Evolutionary conservation across 2,888 invertebrate species (phyloP), one percentile per base, ranked within the genome.

Genomic region (Druceiella hillmani): DNA sequence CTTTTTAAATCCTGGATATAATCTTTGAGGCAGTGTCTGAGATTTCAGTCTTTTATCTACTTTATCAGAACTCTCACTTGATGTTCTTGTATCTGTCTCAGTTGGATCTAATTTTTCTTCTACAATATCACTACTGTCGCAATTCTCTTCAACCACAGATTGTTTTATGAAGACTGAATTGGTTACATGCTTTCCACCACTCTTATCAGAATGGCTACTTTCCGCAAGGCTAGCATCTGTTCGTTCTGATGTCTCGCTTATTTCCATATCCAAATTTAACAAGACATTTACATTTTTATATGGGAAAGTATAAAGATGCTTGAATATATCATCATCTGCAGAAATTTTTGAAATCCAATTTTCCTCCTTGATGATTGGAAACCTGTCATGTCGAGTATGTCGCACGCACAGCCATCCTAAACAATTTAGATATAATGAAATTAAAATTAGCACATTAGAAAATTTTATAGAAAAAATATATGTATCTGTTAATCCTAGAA

Each of bases 331-430:
- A 10, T 73, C 69, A 11, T 67, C 66, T 2, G 66, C 57, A 17
- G 58, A 56, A 40, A 57, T 55, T 38, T 53, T 57, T 13, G 72
- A 61, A 33, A 72, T 59, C 64, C 74, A 77, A 40, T 75, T 69
- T 55, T 81, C 78, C 37, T 83, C 81, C 43, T 80, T 78, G 48
- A 84, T 77, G 24, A 87, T 74, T 1, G 87, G 87, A 76, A 86
- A 87, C 51, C 76, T 74, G 44, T 87, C 83, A 56, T 83, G 79
- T 30, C 87, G 73, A 45, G 85, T 81, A 51, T 87, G 87, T 37
- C 86, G 70, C 3, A 87, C 82, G 52, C 84, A 80, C 39, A 82
- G 61, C 86, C 86, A 87, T 51, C 83, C 85, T 76, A 45, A 5
- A 45, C 45, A 6, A 27, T 22, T 27, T 28, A 17, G 12, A 33